Evolutionary conservation across 1,140 invertebrate genomes (phyloP), one percentile per base, ranked within the genome.

Genomic region (Neelides sp.): DNA sequence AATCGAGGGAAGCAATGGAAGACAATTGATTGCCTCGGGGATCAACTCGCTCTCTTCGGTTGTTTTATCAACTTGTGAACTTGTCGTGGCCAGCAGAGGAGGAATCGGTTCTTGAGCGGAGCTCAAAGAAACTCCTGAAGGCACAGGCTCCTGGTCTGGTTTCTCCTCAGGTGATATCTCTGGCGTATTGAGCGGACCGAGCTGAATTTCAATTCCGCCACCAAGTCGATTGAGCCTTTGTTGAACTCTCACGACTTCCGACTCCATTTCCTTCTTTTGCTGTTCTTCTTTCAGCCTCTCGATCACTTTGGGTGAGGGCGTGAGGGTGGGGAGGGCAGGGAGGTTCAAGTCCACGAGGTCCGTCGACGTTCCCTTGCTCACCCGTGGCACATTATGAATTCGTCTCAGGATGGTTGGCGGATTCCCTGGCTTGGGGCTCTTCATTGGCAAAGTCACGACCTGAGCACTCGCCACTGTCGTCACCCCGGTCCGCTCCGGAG

Each of bases 1-100:
- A 20, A 27, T 35, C 24, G 27, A 24, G 44, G 44, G 30, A 47
- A 34, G 23, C n/a, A 37, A 48, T 37, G 45, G 35, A 48, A 48
- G 45, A 48, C 37, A 49, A 34, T 28, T 27, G 41, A 22, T 10
- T 17, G 13, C 43, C 27, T 32, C 27, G 48, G 36, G 20, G 47
- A 30, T 15, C 23, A 37, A 35, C 32, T 15, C 12, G 36, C 19
- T 5, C 15, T 28, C 13, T 35, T 30, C 8, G 32, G 44, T 4
- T 23, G 27, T 22, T 30, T 30, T 30, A 34, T 47, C 26, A 34
- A 19, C 43, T 28, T 27, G 30, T 28, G 28, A 30, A 35, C 32
- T 34, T 27, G 17, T 32, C 20, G 30, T 22, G 30, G 30, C 23
- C 17, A 19, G 23, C 36, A 13, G 36, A 39, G 8, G 27, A 17